phyloP scores from a whole-genome alignment of 2,113 vertebrate species.

The Corynorhinus townsendii region DNA sequence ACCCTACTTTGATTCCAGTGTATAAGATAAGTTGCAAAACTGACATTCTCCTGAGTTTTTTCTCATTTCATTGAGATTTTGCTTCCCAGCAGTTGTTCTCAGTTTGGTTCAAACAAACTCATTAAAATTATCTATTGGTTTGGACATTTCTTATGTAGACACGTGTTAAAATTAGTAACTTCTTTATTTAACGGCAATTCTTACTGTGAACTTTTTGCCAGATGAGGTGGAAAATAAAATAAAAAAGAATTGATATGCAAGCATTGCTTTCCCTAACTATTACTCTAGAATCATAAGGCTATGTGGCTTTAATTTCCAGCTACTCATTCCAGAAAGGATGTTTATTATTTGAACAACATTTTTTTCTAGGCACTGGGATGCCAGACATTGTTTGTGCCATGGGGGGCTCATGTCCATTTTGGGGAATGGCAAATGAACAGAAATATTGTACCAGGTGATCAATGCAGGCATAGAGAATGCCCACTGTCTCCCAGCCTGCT shows the following conservation, averaged over 20 bases:
- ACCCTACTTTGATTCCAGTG: background rate
- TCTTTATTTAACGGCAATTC: background rate
- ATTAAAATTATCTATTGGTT: background rate
- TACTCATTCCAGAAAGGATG: background rate
- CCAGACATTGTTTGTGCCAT: background rate
- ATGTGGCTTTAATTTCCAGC: background rate
- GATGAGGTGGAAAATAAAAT: background rate
- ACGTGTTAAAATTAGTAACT: background rate
- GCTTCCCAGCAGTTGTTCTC: background rate
- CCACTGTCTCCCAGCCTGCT: background rate
- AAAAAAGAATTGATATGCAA: background rate
- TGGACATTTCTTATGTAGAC: background rate
- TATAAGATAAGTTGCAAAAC: background rate
- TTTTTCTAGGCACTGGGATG: background rate
- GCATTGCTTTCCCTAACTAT: background rate
- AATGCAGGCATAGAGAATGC: background rate
- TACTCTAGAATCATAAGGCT: background rate
- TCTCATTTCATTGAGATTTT: background rate
- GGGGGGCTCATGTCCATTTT: background rate
- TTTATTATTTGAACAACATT: background rate
- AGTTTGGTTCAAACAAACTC: background rate
- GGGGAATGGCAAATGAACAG: background rate
- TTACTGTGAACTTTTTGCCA: background rate
- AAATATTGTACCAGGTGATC: background rate
- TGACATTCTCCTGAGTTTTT: background rate